These are phyloP conservation scores for Lithophane ornitopus DNA, from an alignment of 2,888 invertebrate species.

Conservation along the genomic window DNA sequence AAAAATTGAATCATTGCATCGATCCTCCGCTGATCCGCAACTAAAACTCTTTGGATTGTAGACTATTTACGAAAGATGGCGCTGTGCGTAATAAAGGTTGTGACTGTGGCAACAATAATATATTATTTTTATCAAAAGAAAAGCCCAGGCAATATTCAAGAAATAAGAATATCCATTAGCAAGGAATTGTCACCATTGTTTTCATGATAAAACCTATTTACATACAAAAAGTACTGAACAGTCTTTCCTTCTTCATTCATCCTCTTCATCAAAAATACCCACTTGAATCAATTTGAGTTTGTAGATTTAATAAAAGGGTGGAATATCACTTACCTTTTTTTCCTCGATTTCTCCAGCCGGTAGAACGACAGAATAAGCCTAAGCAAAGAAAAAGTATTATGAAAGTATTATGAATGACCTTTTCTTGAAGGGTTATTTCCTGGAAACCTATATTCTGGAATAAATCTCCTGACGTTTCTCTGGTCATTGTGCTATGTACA, in stretches of 20 bases:
- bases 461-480: background rate
- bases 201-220: background rate
- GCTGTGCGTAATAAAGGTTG: constrained; percentile 55
- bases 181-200: constrained; percentile 64
- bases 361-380: constrained; percentile 72
- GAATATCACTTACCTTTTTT: constrained; percentile 73
- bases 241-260: background rate
- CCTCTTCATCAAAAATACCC: background rate
- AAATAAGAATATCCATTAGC: background rate
- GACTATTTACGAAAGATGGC: constrained; percentile 76
- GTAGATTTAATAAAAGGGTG: background rate
- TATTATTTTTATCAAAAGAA: background rate
- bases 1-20: constrained; percentile 72
- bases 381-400: constrained; percentile 25
- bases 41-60: constrained; percentile 50
- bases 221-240: background rate
- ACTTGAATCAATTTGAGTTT: background rate
- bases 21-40: constrained; percentile 64
- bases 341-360: constrained; percentile 77
- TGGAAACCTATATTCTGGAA: background rate
- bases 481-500: background rate
- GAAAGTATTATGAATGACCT: background rate
- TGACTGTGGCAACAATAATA: constrained; percentile 15
- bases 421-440: background rate
- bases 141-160: background rate